Evolutionary conservation across 2,113 vertebrate species (phyloP).

Genomic region (Protobothrops flavoviridis): DNA sequence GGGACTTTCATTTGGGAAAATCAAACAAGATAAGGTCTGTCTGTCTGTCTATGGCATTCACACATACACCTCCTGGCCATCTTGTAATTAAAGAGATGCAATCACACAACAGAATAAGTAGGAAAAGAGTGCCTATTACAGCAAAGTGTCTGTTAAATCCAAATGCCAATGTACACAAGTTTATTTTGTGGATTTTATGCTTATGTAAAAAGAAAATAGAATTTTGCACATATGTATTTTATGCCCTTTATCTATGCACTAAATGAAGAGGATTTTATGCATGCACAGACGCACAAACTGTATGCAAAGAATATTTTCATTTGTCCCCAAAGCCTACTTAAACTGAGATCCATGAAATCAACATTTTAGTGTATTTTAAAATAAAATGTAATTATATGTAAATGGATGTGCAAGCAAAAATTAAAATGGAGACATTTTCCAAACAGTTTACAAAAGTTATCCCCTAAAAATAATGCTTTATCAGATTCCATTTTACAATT

Average conservation of each 20-base stretch:
- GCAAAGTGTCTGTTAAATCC: not conserved
- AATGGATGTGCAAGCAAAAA: not conserved
- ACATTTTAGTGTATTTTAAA: not conserved
- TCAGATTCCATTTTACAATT: not conserved
- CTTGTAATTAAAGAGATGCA: not conserved
- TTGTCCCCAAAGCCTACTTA: not conserved
- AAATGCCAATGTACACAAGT: not conserved
- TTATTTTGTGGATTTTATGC: not conserved
- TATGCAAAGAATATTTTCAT: not conserved
- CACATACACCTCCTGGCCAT: not conserved
- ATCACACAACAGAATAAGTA: not conserved
- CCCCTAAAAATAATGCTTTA: not conserved
- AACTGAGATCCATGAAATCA: not conserved
- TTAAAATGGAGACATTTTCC: not conserved
- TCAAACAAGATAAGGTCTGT: not conserved
- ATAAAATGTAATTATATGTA: not conserved
- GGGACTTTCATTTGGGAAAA: not conserved
- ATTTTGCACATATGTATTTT: not conserved
- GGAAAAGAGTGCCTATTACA: not conserved
- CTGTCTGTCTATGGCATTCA: not conserved
- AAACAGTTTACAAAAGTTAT: not conserved
- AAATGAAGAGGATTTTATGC: not conserved
- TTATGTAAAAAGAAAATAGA: not conserved
- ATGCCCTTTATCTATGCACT: not conserved
- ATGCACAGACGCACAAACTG: not conserved